Evolutionary conservation across 2,113 vertebrate species (phyloP), one percentile per base, ranked within the genome.

Genomic region (Clupea harengus): DNA sequence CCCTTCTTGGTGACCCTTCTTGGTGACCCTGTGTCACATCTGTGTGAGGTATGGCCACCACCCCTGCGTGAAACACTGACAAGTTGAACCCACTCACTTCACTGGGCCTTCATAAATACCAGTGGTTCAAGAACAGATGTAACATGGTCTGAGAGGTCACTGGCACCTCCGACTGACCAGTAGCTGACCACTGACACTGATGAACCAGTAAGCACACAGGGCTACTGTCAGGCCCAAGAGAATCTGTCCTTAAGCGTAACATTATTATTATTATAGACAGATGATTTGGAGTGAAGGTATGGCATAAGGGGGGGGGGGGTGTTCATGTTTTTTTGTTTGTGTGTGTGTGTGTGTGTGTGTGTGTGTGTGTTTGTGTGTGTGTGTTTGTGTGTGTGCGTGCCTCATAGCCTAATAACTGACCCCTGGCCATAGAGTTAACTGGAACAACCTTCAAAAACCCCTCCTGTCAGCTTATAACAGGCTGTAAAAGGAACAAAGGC

Each of bases 401-500:
- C 64, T 72, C 25, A 28, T 72, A 72, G 64, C n/a, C 64, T 28
- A 6, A 11, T 25, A 11, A 25, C 64, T 72, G 64, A 72, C 25
- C 64, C 64, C 64, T 72, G 64, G 64, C 3, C 25, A 72, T 72
- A 72, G n/a, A 72, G 4, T 72, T 72, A 28, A 72, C n/a, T 72
- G 9, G 64, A 72, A 32, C 64, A 72, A 13, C 7, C 22, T 25
- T 72, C 64, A 72, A 28, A 64, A 22, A 64, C 5, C 60, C 60
- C n/a, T n/a, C 8, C n/a, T 64, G 60, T 64, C 60, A 25, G 22
- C 64, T 25, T 72, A 25, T 72, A 25, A 11, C 6, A 28, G 64
- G 64, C 60, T 25, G 25, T 72, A 72, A 72, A 72, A 72, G 64
- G 64, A 64, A 72, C 64, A 72, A 72, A 25, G 60, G 64, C 64